Percentiles rank a stretch among this genome's conserved stretches.
These are phyloP conservation scores for Seira musarum DNA, from an alignment of 2,888 invertebrate species.

Conservation along the genomic window DNA sequence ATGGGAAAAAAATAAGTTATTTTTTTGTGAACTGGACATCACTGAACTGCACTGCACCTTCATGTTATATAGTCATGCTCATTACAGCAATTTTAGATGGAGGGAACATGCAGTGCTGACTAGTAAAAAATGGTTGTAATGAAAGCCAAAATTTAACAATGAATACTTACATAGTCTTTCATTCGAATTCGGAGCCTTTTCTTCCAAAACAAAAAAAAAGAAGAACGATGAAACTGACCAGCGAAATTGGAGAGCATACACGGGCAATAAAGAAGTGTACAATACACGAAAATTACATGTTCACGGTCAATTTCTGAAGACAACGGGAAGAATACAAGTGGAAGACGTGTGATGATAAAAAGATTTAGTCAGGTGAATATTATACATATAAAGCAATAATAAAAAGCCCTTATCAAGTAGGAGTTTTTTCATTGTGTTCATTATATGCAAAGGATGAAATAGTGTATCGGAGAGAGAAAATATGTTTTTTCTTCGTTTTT, in stretches of 20 bases:
- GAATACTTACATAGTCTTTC: too few species aligned
- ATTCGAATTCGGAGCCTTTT: not conserved
- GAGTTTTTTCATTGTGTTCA: too few species aligned
- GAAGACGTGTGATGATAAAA: too few species aligned
- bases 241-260: too few species aligned
- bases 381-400: not conserved
- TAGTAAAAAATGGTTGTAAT: not conserved
- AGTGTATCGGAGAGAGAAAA: not conserved
- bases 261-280: not conserved
- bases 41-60: too few species aligned
- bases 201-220: too few species aligned
- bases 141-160: not conserved
- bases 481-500: constrained; percentile 29
- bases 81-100: constrained; percentile 10
- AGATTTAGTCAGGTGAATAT: not conserved
- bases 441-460: too few species aligned
- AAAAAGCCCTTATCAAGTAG: too few species aligned
- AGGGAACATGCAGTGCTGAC: not conserved
- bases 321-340: too few species aligned
- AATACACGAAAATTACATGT: not conserved
- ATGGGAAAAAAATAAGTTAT: too few species aligned
- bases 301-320: not conserved
- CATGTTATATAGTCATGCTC: not conserved
- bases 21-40: not conserved
- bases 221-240: too few species aligned